Evolutionary conservation across 2,113 vertebrate genomes (phyloP).

Genomic region (Rhagologus leucostigma): DNA sequence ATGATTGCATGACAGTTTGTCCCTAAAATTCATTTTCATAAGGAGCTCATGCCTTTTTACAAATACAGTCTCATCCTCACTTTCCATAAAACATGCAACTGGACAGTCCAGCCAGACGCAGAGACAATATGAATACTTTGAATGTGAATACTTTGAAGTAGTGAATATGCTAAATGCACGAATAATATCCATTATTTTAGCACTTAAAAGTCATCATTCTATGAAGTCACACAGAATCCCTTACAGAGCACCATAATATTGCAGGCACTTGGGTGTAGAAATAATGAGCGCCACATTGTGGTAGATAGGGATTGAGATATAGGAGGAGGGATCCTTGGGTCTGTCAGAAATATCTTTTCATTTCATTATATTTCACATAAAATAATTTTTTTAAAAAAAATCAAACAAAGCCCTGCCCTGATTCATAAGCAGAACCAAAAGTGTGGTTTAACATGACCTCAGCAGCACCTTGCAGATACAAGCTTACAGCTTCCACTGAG

Average conservation of each 20-base stretch:
- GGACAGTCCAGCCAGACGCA: constrained; percentile 50
- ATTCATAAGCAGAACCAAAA: background rate
- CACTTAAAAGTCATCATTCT: background rate
- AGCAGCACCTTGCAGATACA: background rate
- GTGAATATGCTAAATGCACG: constrained; percentile 31
- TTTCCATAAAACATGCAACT: constrained; percentile 71
- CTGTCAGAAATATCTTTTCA: background rate
- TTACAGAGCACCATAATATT: background rate
- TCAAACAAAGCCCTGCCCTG: background rate
- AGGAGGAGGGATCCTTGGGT: background rate
- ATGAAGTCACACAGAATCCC: background rate
- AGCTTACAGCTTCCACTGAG: background rate
- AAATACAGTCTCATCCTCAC: constrained; percentile 64
- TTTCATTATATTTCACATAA: background rate
- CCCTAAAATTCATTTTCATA: constrained; percentile 66
- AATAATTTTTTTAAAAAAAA: background rate
- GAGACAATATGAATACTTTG: constrained; percentile 61
- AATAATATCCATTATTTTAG: constrained; percentile 15
- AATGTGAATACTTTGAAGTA: constrained; percentile 67
- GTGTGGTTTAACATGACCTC: background rate
- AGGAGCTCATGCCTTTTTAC: constrained; percentile 63
- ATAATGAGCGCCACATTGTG: background rate
- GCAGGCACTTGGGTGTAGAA: background rate
- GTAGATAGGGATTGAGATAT: background rate
- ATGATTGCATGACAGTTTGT: constrained; percentile 62